A percentile compares a stretch with the other conserved stretches of the same genome.
phyloP scores from a whole-genome alignment of 2,888 invertebrate genomes.

The Minunthozetes semirufus region DNA sequence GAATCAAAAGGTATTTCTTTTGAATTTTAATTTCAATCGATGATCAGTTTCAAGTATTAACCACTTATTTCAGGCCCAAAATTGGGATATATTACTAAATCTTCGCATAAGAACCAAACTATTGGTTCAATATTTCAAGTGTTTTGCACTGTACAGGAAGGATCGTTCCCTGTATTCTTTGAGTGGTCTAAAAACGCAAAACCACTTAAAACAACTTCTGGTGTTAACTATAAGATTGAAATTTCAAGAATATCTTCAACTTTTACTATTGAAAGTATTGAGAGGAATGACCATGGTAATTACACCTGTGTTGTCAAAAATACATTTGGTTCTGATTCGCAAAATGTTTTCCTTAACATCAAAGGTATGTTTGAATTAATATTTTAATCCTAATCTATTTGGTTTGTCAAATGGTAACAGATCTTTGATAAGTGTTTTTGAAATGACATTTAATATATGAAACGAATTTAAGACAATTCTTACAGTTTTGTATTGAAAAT shows the following conservation, averaged over 20 bases:
- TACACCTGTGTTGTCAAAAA: slow-evolving; percentile 55
- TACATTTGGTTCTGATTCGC: slow-evolving; percentile 49
- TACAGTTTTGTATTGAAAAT: no score
- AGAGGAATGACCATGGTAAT: slow-evolving; percentile 50
- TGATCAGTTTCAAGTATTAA: no score
- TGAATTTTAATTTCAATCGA: no score
- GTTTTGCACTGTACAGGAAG: slow-evolving; percentile 11
- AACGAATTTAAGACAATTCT: no score
- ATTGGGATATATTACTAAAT: neutral
- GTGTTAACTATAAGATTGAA: slow-evolving; percentile 31
- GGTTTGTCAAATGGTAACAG: no score
- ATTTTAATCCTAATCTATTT: no score
- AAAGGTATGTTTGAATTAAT: no score
- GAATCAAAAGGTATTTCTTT: no score
- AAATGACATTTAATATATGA: no score
- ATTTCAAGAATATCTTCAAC: slow-evolving; percentile 41
- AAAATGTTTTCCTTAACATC: slow-evolving; percentile 50
- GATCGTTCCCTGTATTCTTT: slow-evolving; percentile 39
- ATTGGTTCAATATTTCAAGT: neutral
- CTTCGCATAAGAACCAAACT: neutral
- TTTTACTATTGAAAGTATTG: slow-evolving; percentile 42
- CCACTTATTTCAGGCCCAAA: slow-evolving; percentile 8
- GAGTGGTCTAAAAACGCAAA: slow-evolving; percentile 39
- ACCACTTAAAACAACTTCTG: neutral
- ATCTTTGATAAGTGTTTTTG: no score